phyloP scores from a whole-genome alignment of 2,113 vertebrate genomes.

The Cyanoliseus patagonus region DNA sequence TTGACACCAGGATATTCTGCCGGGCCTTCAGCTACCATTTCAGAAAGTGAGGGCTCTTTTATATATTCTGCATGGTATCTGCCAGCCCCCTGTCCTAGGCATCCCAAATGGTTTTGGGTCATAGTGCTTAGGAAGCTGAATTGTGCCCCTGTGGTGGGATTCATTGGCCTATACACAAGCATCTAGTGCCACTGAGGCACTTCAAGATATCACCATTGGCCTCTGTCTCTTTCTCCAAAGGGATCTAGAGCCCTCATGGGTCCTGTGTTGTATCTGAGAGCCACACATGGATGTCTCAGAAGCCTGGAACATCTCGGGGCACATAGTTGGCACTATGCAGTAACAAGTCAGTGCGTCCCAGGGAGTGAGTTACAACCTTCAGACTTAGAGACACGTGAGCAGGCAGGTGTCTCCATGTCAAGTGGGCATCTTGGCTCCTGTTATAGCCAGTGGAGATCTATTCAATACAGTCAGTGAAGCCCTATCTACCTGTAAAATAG shows the following conservation, averaged over 20 bases:
- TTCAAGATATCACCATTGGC: not conserved
- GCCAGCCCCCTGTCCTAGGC: not conserved
- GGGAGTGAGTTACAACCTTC: not conserved
- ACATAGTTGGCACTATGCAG: not conserved
- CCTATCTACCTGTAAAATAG: not conserved
- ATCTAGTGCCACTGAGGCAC: not conserved
- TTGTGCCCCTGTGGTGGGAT: not conserved
- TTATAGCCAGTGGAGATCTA: not conserved
- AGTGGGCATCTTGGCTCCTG: not conserved
- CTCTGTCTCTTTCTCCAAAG: not conserved
- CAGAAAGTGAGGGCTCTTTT: not conserved
- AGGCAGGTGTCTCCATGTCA: not conserved
- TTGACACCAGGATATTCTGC: not conserved
- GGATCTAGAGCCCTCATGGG: not conserved
- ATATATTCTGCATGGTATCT: not conserved
- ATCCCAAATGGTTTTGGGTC: not conserved
- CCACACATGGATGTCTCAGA: not conserved
- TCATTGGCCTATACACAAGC: not conserved
- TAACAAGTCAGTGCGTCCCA: not conserved
- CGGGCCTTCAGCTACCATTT: not conserved
- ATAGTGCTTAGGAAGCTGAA: not conserved
- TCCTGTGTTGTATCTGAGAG: not conserved
- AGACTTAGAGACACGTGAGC: not conserved
- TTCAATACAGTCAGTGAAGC: not conserved
- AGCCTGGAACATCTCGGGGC: not conserved